A percentile compares a stretch with the other conserved stretches of the same genome.
phyloP scores from a whole-genome alignment of 2,888 invertebrate species.

The Leptopilina drosophilae region DNA sequence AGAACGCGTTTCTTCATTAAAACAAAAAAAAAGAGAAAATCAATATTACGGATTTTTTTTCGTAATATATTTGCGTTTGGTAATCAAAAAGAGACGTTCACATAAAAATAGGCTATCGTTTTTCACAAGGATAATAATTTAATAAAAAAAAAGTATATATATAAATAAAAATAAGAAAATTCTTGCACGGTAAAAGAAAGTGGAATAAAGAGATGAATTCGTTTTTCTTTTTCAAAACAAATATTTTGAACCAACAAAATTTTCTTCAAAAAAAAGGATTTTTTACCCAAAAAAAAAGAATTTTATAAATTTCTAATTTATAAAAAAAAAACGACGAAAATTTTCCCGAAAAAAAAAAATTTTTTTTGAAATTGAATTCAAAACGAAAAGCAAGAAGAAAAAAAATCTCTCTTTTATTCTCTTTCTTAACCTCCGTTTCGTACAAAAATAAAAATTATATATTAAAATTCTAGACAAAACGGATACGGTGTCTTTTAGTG shows the following conservation, averaged over 20 bases:
- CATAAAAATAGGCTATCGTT: conserved; percentile 44
- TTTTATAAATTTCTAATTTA: no score
- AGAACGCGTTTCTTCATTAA: conserved; percentile 52
- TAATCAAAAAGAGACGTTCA: conserved; percentile 20
- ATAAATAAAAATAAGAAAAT: no score
- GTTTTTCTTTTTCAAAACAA: conserved; percentile 10
- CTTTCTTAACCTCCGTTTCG: conserved; percentile 43
- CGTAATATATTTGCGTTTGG: conserved; percentile 30
- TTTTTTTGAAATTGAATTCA: no score
- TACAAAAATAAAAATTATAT: conserved; percentile 58
- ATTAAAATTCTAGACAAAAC: conserved; percentile 62
- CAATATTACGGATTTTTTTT: conserved; percentile 37
- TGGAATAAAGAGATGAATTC: conserved; percentile 1
- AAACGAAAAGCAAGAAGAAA: no score
- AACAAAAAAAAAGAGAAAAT: background rate
- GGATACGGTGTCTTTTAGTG: conserved; percentile 72
- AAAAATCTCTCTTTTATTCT: conserved; percentile 42
- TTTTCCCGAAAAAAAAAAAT: no score
- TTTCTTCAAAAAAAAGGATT: background rate
- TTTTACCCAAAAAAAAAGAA: background rate
- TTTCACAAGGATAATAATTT: conserved; percentile 40
- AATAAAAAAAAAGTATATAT: background rate
- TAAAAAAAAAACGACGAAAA: background rate
- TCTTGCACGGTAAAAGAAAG: conserved; percentile 38
- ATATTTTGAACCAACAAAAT: no score